Percentiles rank a stretch among this genome's conserved stretches.
These are phyloP conservation scores for Prionailurus viverrinus DNA, from an alignment of 2,113 vertebrate genomes.

Conservation along the genomic window DNA sequence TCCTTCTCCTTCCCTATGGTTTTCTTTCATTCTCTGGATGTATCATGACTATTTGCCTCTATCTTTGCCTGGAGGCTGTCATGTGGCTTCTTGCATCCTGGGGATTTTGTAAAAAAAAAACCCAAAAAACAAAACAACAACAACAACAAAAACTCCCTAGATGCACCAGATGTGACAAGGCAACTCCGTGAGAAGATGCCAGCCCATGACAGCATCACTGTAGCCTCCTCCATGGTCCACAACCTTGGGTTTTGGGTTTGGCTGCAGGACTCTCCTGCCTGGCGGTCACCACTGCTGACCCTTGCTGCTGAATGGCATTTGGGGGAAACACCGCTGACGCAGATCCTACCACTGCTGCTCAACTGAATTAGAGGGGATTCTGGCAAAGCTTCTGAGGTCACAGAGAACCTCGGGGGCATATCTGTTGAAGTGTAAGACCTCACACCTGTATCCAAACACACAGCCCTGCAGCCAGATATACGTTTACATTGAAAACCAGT, in stretches of 20 bases:
- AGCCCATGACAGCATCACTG: conserved; percentile 28
- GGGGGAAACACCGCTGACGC: not conserved
- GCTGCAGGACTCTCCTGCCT: not conserved
- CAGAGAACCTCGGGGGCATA: conserved; percentile 8
- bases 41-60: conserved; percentile 60
- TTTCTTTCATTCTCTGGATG: conserved; percentile 66
- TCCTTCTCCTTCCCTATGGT: conserved; percentile 21
- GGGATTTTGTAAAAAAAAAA: conserved; percentile 49
- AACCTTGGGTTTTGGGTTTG: not conserved
- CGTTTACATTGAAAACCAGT: not conserved
- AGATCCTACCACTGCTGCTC: conserved; percentile 1
- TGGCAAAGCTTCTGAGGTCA: conserved; percentile 43
- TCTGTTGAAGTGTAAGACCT: conserved; percentile 48
- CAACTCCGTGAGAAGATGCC: conserved; percentile 59
- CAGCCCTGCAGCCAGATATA: conserved; percentile 65
- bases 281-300: conserved; percentile 5
- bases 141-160: conserved; percentile 67
- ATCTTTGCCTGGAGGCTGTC: conserved; percentile 68
- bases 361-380: conserved; percentile 52
- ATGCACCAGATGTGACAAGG: conserved; percentile 50
- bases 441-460: conserved; percentile 37
- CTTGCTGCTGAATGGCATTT: conserved; percentile 17
- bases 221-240: conserved; percentile 57
- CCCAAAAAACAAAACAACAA: not conserved
- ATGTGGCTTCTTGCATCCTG: conserved; percentile 40